phyloP scores from a whole-genome alignment of 2,888 invertebrate species.

The Agelastica alni region DNA sequence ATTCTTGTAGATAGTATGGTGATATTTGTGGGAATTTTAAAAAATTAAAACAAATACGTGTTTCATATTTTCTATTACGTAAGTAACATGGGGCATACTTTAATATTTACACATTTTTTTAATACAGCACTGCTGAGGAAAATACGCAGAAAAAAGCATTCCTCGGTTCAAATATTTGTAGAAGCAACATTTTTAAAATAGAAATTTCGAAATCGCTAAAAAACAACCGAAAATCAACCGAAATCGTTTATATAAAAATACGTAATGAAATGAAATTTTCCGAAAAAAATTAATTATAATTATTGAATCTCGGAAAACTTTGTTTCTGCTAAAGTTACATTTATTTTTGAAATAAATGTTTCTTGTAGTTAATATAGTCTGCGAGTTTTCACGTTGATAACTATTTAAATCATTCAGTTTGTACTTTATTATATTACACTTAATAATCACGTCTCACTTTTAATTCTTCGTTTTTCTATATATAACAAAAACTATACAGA shows the following conservation, averaged over 20 bases:
- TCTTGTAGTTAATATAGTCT: constrained; percentile 8
- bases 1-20: too few species aligned
- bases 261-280: too few species aligned
- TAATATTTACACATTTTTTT: constrained; percentile 19
- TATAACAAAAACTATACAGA: constrained; percentile 41
- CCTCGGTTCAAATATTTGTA: too few species aligned
- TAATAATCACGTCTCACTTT: constrained; percentile 49
- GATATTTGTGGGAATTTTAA: too few species aligned
- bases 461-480: constrained; percentile 28
- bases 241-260: too few species aligned
- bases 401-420: constrained; percentile 49
- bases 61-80: constrained; percentile 11
- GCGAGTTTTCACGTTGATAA: constrained; percentile 25
- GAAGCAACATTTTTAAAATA: too few species aligned
- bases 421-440: constrained; percentile 55
- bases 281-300: too few species aligned
- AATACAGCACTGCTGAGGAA: constrained; percentile 18
- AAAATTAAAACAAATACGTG: too few species aligned
- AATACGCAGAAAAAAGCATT: constrained; percentile 3
- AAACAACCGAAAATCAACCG: too few species aligned
- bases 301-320: neutral
- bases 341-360: constrained; percentile 50
- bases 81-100: constrained; percentile 17
- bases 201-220: too few species aligned
- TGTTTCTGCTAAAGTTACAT: constrained; percentile 45